Evolutionary conservation across 2,113 vertebrate genomes (phyloP).

Genomic region (Mixornis gularis): DNA sequence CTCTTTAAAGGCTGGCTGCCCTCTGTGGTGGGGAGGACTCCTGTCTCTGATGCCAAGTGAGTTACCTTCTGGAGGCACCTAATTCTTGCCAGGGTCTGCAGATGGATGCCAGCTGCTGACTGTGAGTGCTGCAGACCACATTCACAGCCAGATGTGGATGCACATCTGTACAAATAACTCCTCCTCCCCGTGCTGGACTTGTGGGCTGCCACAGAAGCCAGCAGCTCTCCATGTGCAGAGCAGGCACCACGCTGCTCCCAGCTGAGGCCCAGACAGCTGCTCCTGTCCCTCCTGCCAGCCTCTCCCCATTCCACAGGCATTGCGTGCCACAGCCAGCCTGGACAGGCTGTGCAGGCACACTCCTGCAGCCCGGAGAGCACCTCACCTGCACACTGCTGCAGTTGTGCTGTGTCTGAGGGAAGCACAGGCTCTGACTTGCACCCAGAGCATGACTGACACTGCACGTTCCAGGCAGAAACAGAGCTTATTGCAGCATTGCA

Average conservation of each 20-base stretch:
- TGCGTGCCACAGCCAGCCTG: not conserved
- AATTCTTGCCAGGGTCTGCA: not conserved
- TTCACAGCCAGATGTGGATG: not conserved
- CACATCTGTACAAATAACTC: not conserved
- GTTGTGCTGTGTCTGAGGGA: not conserved
- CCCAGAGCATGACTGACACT: not conserved
- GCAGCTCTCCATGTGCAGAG: not conserved
- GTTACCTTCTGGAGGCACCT: not conserved
- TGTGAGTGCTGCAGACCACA: not conserved
- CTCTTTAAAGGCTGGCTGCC: not conserved
- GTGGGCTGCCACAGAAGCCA: rapidly evolving
- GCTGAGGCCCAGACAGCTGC: not conserved
- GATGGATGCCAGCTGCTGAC: not conserved
- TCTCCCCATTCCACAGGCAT: slow-evolving; percentile 25
- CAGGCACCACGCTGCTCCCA: rapidly evolving
- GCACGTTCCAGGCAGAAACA: slow-evolving; percentile 21
- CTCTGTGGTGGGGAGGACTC: not conserved
- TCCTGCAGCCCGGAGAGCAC: not conserved
- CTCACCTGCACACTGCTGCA: not conserved
- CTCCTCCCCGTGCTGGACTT: not conserved
- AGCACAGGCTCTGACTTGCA: not conserved
- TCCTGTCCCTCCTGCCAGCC: not conserved
- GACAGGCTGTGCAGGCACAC: not conserved
- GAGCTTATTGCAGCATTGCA: not conserved
- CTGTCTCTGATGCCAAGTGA: not conserved